A percentile compares a stretch with the other conserved stretches of the same genome.
phyloP scores from a whole-genome alignment of 2,797 vertebrate species.

The Syngnathus rostellatus region DNA sequence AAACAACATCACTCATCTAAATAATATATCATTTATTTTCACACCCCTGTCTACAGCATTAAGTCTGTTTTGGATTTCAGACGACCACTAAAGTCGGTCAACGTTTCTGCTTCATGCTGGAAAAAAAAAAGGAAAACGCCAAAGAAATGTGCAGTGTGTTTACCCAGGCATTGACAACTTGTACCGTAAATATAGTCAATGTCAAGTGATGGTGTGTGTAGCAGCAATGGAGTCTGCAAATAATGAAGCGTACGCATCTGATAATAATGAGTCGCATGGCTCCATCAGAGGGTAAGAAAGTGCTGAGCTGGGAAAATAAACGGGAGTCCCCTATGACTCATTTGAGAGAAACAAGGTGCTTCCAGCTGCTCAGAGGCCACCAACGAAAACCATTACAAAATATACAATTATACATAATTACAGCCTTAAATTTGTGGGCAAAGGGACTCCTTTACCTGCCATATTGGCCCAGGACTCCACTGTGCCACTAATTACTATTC shows the following conservation, averaged over 20 bases:
- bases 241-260: neutral
- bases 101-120: neutral
- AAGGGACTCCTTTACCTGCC: conserved; percentile 59
- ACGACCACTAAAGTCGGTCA: neutral
- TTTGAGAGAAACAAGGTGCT: conserved; percentile 54
- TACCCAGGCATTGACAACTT: neutral
- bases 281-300: conserved; percentile 59
- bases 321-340: conserved; percentile 60
- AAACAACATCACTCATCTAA: neutral
- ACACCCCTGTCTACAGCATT: neutral
- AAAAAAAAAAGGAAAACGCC: neutral
- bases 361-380: conserved; percentile 47
- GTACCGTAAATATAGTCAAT: neutral
- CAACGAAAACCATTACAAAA: conserved; percentile 25
- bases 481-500: conserved; percentile 56
- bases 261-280: conserved; percentile 61
- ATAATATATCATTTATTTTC: neutral
- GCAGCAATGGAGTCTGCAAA: neutral
- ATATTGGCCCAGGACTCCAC: conserved; percentile 53
- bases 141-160: neutral
- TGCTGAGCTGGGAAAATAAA: conserved; percentile 63
- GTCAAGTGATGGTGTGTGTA: neutral
- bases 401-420: conserved; percentile 68
- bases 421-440: conserved; percentile 54
- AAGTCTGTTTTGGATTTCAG: neutral